phyloP scores from a whole-genome alignment of 2,113 vertebrate genomes.

The Aleadryas rufinucha region DNA sequence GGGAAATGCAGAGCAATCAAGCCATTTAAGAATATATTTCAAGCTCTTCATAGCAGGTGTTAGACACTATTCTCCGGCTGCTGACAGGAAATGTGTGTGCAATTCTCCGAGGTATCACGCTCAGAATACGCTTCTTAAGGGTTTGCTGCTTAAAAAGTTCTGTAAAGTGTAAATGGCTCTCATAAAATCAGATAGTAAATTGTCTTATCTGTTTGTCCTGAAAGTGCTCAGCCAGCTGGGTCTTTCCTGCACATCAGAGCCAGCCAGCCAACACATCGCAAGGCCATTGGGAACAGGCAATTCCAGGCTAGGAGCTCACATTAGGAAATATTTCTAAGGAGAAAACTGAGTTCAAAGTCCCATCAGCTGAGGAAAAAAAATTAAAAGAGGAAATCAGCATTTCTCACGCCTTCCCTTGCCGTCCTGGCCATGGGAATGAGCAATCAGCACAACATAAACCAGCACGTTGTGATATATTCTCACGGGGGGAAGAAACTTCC shows the following conservation, averaged over 20 bases:
- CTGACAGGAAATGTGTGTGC: slow-evolving; percentile 54
- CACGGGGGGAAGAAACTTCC: not conserved
- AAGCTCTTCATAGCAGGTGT: slow-evolving; percentile 46
- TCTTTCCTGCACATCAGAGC: not conserved
- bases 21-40: slow-evolving; percentile 56
- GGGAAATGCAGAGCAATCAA: slow-evolving; percentile 58
- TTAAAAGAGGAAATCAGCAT: not conserved
- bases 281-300: not conserved
- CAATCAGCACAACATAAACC: not conserved
- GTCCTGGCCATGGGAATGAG: not conserved
- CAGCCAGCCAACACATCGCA: not conserved
- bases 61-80: slow-evolving; percentile 13
- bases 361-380: not conserved
- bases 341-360: not conserved
- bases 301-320: not conserved
- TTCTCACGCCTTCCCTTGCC: not conserved
- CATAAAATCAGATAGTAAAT: slow-evolving; percentile 41
- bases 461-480: not conserved
- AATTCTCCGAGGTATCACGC: slow-evolving; percentile 3
- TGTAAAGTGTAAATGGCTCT: slow-evolving; percentile 25
- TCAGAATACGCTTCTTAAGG: not conserved
- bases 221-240: slow-evolving; percentile 12
- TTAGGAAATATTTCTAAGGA: not conserved
- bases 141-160: slow-evolving; percentile 18
- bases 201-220: slow-evolving; percentile 49